These are phyloP conservation scores for Brachionus calyciflorus DNA, from an alignment of 1,140 invertebrate species.

Conservation along the genomic window DNA sequence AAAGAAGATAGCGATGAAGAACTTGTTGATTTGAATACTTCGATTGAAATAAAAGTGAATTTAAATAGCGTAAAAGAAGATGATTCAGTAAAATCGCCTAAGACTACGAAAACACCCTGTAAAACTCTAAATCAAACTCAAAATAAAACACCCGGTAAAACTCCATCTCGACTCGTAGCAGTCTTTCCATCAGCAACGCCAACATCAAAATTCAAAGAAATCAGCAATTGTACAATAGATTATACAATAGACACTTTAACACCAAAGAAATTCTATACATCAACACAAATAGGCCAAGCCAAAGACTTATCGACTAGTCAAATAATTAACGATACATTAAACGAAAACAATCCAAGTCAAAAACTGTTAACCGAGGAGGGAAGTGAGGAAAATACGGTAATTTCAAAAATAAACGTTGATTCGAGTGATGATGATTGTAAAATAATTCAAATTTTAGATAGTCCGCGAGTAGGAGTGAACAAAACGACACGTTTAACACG, in stretches of 20 bases:
- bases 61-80: neutral
- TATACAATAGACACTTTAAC: neutral
- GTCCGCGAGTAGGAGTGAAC: no score
- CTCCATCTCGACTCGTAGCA: neutral
- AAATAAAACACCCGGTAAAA: neutral
- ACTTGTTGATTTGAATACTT: neutral
- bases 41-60: neutral
- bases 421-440: no score
- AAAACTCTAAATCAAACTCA: neutral
- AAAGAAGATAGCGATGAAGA: neutral
- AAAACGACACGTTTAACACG: no score
- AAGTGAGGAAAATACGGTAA: neutral
- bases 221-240: neutral
- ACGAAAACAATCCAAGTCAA: no score
- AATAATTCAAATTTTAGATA: no score
- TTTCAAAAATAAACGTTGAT: neutral
- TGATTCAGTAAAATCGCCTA: no score
- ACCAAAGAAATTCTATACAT: neutral
- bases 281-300: conserved; percentile 6
- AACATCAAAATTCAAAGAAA: neutral
- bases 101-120: neutral
- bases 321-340: no score
- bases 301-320: no score
- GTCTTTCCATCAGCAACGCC: neutral
- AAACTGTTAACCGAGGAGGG: no score